Evolutionary conservation across 2,888 invertebrate species (phyloP).

Genomic region (Nemotelus nigrinus): DNA sequence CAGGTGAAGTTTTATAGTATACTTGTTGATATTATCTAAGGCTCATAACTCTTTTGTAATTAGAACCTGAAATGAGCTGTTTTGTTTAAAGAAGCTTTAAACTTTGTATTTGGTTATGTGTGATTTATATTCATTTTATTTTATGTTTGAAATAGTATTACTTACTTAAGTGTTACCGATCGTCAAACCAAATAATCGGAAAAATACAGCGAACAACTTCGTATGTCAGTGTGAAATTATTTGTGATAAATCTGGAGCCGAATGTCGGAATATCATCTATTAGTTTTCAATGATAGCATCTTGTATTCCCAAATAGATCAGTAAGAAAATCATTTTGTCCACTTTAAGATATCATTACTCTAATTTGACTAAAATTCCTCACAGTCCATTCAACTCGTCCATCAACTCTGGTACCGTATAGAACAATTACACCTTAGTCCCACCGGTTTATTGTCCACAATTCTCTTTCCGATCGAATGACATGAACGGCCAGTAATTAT

Average conservation of each 20-base stretch:
- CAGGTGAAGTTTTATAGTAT: conserved; percentile 22
- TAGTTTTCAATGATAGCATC: too few relatives aligned
- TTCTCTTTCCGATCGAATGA: conserved; percentile 33
- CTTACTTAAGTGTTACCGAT: too few relatives aligned
- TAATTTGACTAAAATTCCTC: conserved; percentile 12
- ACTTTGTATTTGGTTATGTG: too few relatives aligned
- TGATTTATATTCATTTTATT: too few relatives aligned
- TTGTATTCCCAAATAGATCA: too few relatives aligned
- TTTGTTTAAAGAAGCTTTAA: too few relatives aligned
- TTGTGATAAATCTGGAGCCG: background rate
- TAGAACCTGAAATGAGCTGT: background rate
- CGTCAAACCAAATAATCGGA: too few relatives aligned
- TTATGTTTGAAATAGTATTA: too few relatives aligned
- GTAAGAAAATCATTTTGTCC: background rate
- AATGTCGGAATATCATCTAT: background rate
- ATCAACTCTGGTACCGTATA: background rate
- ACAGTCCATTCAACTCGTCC: conserved; percentile 6
- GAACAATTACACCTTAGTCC: conserved; percentile 12
- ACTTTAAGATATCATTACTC: background rate
- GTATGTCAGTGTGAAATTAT: background rate
- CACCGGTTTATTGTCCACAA: conserved; percentile 34
- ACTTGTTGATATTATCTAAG: conserved; percentile 14
- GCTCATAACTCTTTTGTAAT: conserved; percentile 34
- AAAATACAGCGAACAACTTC: background rate
- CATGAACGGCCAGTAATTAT: conserved; percentile 40